Conservation (phyloP, 2,113 vertebrate species). For the Centropus bengalensis region DNA sequence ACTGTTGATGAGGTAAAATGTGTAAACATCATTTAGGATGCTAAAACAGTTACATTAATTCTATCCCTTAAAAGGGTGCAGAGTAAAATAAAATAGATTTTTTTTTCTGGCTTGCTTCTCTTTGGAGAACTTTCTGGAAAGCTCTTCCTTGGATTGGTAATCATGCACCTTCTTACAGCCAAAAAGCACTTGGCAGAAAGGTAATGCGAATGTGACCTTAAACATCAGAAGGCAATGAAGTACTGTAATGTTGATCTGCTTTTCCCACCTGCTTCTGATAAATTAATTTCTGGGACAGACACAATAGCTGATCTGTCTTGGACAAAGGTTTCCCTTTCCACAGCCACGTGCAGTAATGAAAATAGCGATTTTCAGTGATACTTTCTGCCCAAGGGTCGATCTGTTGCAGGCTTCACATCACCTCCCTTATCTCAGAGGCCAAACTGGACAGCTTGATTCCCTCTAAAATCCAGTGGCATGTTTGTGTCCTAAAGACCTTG, state of each 20-base stretch:
- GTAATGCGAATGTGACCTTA: neutral
- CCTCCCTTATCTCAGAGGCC: rapidly evolving
- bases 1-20: neutral
- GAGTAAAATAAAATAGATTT: neutral
- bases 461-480: neutral
- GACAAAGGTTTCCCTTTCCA: neutral
- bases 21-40: neutral
- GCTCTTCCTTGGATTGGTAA: neutral
- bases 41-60: neutral
- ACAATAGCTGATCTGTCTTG: neutral
- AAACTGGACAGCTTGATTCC: neutral
- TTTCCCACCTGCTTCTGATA: neutral
- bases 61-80: neutral
- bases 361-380: neutral
- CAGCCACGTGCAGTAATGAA: neutral
- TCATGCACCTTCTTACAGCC: neutral
- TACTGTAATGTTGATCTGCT: neutral
- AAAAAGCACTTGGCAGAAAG: neutral
- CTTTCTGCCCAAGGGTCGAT: neutral
- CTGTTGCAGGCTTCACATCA: neutral
- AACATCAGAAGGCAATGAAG: neutral
- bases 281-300: constrained; percentile 3
- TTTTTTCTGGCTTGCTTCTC: neutral
- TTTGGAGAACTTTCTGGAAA: neutral
- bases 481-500: neutral